Percentiles rank a stretch among this genome's conserved stretches.
Conservation (phyloP, 2,113 vertebrate genomes). For the Platichthys flesus region DNA sequence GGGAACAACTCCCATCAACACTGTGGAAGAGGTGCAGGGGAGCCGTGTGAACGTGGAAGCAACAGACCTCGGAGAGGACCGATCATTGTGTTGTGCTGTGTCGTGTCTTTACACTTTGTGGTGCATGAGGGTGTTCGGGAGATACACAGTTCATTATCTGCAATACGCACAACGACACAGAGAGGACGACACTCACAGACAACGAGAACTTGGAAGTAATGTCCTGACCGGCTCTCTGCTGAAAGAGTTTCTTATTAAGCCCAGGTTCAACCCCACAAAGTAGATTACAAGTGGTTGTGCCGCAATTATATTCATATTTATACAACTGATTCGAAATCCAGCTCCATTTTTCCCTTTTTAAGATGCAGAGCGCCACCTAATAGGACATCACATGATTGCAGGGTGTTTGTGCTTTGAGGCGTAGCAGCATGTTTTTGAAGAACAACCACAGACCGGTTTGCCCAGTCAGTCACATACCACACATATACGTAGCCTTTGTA, state of each 20-base stretch:
- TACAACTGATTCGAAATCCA: constrained; percentile 14
- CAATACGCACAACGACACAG: constrained; percentile 35
- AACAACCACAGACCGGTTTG: constrained; percentile 2
- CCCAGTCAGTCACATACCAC: constrained; percentile 20
- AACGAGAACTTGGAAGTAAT: constrained; percentile 43
- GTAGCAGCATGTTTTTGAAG: constrained; percentile 54
- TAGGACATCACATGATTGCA: constrained; percentile 59
- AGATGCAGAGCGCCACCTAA: constrained; percentile 36
- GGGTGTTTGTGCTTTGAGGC: constrained; percentile 76
- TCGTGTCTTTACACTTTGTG: constrained; percentile 33
- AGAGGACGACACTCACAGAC: constrained; percentile 40
- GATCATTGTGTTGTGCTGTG: constrained; percentile 52
- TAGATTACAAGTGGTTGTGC: constrained; percentile 26
- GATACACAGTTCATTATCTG: constrained; percentile 39
- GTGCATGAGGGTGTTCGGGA: constrained; percentile 11
- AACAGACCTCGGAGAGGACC: constrained; percentile 18
- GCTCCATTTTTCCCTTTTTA: constrained; percentile 50
- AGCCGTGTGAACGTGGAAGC: constrained; percentile 44
- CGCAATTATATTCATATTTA: constrained; percentile 16
- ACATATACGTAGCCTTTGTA: constrained; percentile 14
- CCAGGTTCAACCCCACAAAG: constrained; percentile 37
- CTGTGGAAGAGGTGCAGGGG: constrained; percentile 34
- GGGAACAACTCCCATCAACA: constrained; percentile 16
- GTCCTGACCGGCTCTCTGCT: constrained; percentile 34
- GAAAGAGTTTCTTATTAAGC: constrained; percentile 40